These are phyloP conservation scores for Germaria angustata DNA, from an alignment of 2,888 invertebrate genomes.

Conservation along the genomic window DNA sequence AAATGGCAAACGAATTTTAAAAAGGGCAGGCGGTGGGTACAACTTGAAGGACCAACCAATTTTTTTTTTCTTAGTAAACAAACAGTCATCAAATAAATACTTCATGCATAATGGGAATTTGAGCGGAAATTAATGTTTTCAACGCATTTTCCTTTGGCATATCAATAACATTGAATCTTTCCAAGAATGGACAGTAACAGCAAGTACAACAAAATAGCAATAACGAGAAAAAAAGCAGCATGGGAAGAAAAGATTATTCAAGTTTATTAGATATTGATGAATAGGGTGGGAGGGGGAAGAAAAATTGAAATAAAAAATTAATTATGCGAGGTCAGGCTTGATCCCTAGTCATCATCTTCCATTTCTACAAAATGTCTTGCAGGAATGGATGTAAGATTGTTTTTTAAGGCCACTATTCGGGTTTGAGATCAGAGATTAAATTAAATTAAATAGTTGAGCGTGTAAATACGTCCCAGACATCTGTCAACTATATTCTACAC, in stretches of 20 bases:
- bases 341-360: too few species aligned
- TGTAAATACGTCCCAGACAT: too few species aligned
- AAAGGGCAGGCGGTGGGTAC: neutral
- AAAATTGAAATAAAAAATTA: too few species aligned
- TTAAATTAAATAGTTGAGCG: too few species aligned
- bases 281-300: too few species aligned
- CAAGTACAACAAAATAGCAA: neutral
- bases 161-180: constrained; percentile 63
- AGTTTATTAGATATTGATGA: neutral
- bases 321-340: too few species aligned
- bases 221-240: neutral
- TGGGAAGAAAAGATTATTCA: neutral
- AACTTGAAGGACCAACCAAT: constrained; percentile 2
- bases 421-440: too few species aligned
- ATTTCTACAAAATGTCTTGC: too few species aligned
- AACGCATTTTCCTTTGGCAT: constrained; percentile 49
- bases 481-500: too few species aligned
- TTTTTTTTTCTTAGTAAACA: neutral
- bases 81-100: constrained; percentile 15
- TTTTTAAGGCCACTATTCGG: too few species aligned
- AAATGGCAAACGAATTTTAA: neutral
- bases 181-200: neutral
- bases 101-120: constrained; percentile 54
- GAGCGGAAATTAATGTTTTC: constrained; percentile 66
- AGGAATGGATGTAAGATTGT: too few species aligned